A percentile compares a stretch with the other conserved stretches of the same genome.
Evolutionary conservation across 2,797 vertebrate species (phyloP).

Genomic region (Spizella passerina): DNA sequence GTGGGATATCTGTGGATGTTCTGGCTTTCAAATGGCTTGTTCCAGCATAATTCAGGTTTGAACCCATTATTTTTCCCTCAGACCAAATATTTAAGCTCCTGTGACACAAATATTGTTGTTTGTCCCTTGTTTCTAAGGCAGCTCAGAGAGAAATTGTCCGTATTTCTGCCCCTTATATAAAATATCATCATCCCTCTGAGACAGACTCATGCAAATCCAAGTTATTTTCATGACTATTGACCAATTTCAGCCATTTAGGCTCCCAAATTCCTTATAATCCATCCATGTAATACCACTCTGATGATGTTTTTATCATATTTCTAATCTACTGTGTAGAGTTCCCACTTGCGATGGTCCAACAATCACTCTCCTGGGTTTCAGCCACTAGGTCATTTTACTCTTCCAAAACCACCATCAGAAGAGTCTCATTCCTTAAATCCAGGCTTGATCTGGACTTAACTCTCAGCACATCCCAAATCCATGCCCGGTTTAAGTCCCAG

Average conservation of each 20-base stretch:
- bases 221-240: neutral
- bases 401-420: neutral
- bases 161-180: neutral
- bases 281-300: neutral
- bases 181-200: fast-evolving
- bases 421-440: neutral
- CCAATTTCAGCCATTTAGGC: neutral
- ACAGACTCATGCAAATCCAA: no score
- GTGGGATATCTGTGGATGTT: fast-evolving
- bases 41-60: neutral
- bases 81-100: neutral
- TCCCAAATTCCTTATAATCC: neutral
- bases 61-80: neutral
- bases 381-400: neutral
- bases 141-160: neutral
- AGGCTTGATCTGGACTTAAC: fast-evolving
- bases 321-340: fast-evolving
- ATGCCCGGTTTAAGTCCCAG: neutral
- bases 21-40: neutral
- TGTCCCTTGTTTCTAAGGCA: neutral
- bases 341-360: neutral
- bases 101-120: neutral
- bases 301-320: fast-evolving
- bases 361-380: neutral
- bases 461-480: neutral